A percentile compares a stretch with the other conserved stretches of the same genome.
These are phyloP conservation scores for Aphelenchoides avenae DNA, from an alignment of 1,140 invertebrate species.

Conservation along the genomic window DNA sequence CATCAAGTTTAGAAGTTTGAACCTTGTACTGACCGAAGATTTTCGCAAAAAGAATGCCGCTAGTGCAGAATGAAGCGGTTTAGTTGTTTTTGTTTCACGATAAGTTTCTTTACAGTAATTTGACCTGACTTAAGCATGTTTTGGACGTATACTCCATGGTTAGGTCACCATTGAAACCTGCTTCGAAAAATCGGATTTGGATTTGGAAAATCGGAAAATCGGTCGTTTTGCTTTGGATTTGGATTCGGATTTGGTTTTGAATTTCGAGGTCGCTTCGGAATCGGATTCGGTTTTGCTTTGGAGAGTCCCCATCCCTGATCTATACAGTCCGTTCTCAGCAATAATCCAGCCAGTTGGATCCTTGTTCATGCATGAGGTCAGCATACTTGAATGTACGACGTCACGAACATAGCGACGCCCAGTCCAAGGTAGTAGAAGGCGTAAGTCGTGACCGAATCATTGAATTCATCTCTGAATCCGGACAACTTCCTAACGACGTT, in stretches of 20 bases:
- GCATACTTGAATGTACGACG: slow-evolving; percentile 56
- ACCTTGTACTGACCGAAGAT: too few relatives aligned
- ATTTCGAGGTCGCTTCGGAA: slow-evolving; percentile 6
- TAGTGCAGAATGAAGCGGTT: too few relatives aligned
- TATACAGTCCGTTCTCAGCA: slow-evolving; percentile 1
- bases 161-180: too few relatives aligned
- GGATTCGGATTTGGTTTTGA: not conserved
- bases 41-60: too few relatives aligned
- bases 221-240: slow-evolving; percentile 7
- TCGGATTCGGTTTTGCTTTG: not conserved
- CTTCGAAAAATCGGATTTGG: too few relatives aligned
- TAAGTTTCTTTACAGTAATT: too few relatives aligned
- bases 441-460: slow-evolving; percentile 34
- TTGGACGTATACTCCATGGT: too few relatives aligned
- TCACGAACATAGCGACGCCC: slow-evolving; percentile 54
- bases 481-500: too few relatives aligned
- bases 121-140: too few relatives aligned
- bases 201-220: too few relatives aligned
- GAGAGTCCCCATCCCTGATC: not conserved
- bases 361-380: not conserved
- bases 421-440: slow-evolving; percentile 54
- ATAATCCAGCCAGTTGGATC: not conserved
- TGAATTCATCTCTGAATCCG: slow-evolving; percentile 53
- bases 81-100: too few relatives aligned
- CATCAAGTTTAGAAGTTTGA: not conserved